Conservation (phyloP, 2,113 vertebrate species). For the Bothrops jararaca region DNA sequence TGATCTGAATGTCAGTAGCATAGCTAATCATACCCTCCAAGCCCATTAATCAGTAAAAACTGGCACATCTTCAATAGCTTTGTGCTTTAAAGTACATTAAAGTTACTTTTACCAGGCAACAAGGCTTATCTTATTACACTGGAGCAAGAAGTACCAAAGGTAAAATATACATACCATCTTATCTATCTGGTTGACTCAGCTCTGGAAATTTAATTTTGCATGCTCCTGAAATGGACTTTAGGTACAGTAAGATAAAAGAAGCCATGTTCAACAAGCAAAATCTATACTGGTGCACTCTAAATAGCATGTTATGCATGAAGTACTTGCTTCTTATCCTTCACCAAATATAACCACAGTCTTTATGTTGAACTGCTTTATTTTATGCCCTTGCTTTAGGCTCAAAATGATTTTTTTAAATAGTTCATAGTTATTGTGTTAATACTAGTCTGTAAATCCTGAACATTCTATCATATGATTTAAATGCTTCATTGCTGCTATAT, state of each 20-base stretch:
- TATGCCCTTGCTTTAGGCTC: not conserved
- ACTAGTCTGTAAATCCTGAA: conserved; percentile 36
- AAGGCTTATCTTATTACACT: not conserved
- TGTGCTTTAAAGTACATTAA: not conserved
- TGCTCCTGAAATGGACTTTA: conserved; percentile 8
- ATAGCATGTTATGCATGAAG: not conserved
- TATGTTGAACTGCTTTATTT: not conserved
- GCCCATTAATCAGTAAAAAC: not conserved
- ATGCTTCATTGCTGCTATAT: conserved; percentile 20
- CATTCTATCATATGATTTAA: conserved; percentile 39
- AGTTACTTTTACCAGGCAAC: not conserved
- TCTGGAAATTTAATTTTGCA: not conserved
- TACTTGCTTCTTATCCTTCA: not conserved
- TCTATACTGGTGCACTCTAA: conserved; percentile 23
- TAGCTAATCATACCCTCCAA: not conserved
- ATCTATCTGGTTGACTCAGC: not conserved
- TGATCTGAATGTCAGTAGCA: not conserved
- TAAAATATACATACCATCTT: not conserved
- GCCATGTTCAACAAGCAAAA: not conserved
- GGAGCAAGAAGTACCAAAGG: not conserved
- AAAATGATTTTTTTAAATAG: conserved; percentile 5
- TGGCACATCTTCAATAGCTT: not conserved
- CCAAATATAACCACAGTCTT: not conserved
- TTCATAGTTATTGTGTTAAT: conserved; percentile 26
- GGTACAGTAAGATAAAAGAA: not conserved